phyloP scores from a whole-genome alignment of 2,888 invertebrate genomes.

The Tinea semifulvella region DNA sequence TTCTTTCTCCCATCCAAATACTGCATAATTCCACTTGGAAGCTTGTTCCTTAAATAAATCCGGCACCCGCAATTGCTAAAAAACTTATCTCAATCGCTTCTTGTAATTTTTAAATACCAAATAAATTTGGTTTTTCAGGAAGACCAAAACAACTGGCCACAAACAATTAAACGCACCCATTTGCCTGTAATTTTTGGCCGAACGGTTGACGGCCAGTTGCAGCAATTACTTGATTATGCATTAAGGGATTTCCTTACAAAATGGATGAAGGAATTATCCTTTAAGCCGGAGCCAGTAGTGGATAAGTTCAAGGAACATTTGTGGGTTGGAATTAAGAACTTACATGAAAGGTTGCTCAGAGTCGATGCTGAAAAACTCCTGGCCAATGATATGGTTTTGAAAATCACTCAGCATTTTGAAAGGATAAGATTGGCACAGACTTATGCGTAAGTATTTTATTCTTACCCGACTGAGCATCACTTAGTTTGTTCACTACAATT shows the following conservation, averaged over 20 bases:
- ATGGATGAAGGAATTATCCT: slow-evolving; percentile 78
- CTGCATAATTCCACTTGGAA: too few relatives aligned
- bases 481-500: too few relatives aligned
- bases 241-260: slow-evolving; percentile 80
- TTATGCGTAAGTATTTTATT: slow-evolving; percentile 70
- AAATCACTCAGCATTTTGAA: slow-evolving; percentile 86
- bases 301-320: slow-evolving; percentile 79
- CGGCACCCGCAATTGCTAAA: too few relatives aligned
- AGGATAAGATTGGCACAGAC: slow-evolving; percentile 81
- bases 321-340: slow-evolving; percentile 79
- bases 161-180: slow-evolving; percentile 55
- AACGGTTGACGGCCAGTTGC: slow-evolving; percentile 84
- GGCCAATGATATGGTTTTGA: slow-evolving; percentile 82
- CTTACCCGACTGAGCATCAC: too few relatives aligned
- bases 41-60: too few relatives aligned
- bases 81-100: too few relatives aligned
- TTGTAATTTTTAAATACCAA: too few relatives aligned
- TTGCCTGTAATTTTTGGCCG: slow-evolving; percentile 84
- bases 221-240: slow-evolving; percentile 82
- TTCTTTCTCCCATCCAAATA: too few relatives aligned
- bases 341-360: slow-evolving; percentile 76
- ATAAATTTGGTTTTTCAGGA: too few relatives aligned
- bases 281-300: slow-evolving; percentile 71
- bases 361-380: slow-evolving; percentile 85
- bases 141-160: slow-evolving; percentile 49